phyloP scores from a whole-genome alignment of 2,113 vertebrate species.

The Brachyhypopomus gauderio region DNA sequence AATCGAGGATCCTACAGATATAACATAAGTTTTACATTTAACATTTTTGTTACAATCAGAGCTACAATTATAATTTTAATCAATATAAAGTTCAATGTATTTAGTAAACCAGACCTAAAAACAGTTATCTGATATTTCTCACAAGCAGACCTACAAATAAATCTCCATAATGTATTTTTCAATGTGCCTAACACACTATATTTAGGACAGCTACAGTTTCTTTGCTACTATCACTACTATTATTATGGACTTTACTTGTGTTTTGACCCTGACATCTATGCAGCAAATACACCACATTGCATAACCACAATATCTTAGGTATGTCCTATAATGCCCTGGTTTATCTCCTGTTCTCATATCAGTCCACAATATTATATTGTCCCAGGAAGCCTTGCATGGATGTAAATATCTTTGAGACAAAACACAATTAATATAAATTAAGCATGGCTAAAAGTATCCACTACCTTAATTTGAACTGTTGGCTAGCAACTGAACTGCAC shows the following conservation, averaged over 20 bases:
- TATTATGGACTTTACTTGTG: neutral
- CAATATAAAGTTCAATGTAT: neutral
- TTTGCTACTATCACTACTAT: neutral
- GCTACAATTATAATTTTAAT: neutral
- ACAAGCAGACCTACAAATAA: neutral
- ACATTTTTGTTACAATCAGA: neutral
- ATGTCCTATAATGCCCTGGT: neutral
- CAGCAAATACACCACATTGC: neutral
- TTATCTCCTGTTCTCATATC: neutral
- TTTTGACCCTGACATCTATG: neutral
- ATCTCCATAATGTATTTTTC: neutral
- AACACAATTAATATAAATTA: constrained; percentile 47
- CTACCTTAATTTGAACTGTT: constrained; percentile 37
- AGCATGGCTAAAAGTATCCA: constrained; percentile 44
- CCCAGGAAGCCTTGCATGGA: too few relatives aligned
- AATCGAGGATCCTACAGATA: constrained; percentile 87
- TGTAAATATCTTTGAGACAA: neutral
- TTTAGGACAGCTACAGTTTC: neutral
- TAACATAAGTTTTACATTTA: constrained; percentile 28
- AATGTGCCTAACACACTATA: neutral
- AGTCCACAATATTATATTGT: neutral
- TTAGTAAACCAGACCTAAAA: neutral
- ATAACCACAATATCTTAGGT: constrained; percentile 12
- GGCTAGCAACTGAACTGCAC: constrained; percentile 40
- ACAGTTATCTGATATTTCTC: neutral